Evolutionary conservation across 1,140 invertebrate species (phyloP), one percentile per base, ranked within the genome.

Genomic region (Drosophila pseudoobscura): DNA sequence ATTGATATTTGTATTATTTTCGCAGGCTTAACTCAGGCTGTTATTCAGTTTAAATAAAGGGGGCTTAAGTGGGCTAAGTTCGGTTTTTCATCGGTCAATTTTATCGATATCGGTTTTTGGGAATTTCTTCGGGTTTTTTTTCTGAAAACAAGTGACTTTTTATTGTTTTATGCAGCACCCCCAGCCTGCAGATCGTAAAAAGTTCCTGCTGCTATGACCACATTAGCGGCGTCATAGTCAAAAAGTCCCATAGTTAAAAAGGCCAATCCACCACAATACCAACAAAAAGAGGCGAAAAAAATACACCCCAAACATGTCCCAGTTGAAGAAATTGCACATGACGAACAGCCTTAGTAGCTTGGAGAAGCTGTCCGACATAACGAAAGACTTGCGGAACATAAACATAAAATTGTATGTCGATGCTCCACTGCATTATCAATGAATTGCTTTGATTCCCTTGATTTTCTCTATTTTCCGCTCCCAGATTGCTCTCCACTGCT

Each of bases 341-440:
- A 93, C 91, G 52, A 92, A 92, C 72, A 92, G 91, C 68, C 91
- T 94, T 17, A 92, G 93, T 50, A 93, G 93, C 85, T 91, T 94
- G 78, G 92, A 93, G 62, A 92, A 93, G 89, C 60, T 92, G 74
- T 88, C 92, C 69, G 91, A 89, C 72, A 91, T 93, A 88, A 92
- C 92, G 61, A 5, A 0, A 39, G 92, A 93, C 73, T 74, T 93
- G 46, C 93, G 92, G 68, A 77, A 85, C 26, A 93, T 92, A 68
- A 92, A 90, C 75, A 92, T 92, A 50, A 92, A 90, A 52, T 80
- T 92, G 93, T 94, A 90, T 91, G 92, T 39, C 24, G 24, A 26
- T 5, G 24, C 11, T 92, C 69, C 61, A 64, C 43, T 46, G 6
- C 15, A 39, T 26, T 1, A 43, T 46, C 22, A 13, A 11, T 7